Conservation (phyloP, 1,140 invertebrate species). For the Whitmania pigra region DNA sequence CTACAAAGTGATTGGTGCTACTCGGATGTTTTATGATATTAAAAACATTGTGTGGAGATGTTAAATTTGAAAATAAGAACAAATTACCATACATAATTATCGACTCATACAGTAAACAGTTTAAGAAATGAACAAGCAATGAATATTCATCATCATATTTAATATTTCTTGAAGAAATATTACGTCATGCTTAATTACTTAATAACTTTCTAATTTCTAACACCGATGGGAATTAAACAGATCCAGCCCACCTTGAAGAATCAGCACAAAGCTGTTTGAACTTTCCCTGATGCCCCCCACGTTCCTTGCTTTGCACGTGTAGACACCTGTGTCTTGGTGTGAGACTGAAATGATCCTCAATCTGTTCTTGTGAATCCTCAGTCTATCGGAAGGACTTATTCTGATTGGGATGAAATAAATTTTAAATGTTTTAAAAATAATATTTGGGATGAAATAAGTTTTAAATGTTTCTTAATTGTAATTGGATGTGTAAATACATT, state of each 20-base stretch:
- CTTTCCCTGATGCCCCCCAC: constrained; percentile 52
- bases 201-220: too few species aligned
- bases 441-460: neutral
- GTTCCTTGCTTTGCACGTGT: constrained; percentile 55
- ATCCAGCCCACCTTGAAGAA: constrained; percentile 47
- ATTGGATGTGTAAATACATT: too few species aligned
- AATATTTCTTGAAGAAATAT: too few species aligned
- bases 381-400: constrained; percentile 48
- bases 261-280: constrained; percentile 46
- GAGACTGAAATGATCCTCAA: constrained; percentile 51
- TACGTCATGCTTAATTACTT: too few species aligned
- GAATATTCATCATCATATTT: too few species aligned
- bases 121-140: too few species aligned
- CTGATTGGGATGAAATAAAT: constrained; percentile 33
- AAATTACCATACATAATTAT: too few species aligned
- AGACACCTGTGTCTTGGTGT: constrained; percentile 57
- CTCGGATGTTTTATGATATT: too few species aligned
- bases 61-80: too few species aligned
- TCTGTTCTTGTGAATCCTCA: constrained; percentile 53
- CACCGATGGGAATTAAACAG: neutral
- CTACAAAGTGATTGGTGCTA: too few species aligned
- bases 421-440: neutral
- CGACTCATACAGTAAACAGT: too few species aligned
- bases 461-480: neutral
- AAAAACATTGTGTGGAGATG: too few species aligned